Evolutionary conservation across 2,797 vertebrate genomes (phyloP).

Genomic region (Rhabdomys pumilio): DNA sequence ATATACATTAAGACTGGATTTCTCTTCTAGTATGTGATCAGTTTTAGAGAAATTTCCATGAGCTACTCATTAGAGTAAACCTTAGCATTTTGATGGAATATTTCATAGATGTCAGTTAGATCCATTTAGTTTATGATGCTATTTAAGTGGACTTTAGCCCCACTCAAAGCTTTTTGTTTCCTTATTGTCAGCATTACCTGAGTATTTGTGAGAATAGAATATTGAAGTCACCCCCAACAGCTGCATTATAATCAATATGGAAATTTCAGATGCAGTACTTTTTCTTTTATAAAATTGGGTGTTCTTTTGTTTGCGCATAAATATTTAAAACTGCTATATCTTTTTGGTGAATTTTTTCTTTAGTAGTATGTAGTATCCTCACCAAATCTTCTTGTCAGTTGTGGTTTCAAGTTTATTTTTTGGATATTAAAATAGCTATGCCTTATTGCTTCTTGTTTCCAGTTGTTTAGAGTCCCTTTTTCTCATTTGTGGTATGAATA

Average conservation of each 20-base stretch:
- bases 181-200: neutral
- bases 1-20: neutral
- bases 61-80: neutral
- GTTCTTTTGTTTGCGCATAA: neutral
- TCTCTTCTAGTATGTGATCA: neutral
- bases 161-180: neutral
- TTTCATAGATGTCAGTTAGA: neutral
- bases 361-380: neutral
- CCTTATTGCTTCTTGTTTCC: neutral
- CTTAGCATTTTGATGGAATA: neutral
- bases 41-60: neutral
- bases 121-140: neutral
- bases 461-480: neutral
- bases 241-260: neutral
- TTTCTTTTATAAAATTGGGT: neutral
- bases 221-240: no score
- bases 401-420: neutral
- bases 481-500: neutral
- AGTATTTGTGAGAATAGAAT: neutral
- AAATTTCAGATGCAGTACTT: neutral
- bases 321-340: neutral
- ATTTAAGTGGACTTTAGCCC: neutral
- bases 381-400: neutral
- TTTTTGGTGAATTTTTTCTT: neutral
- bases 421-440: neutral